Conservation (phyloP, 23 tunicate species). For the Corella eumyota region DNA sequence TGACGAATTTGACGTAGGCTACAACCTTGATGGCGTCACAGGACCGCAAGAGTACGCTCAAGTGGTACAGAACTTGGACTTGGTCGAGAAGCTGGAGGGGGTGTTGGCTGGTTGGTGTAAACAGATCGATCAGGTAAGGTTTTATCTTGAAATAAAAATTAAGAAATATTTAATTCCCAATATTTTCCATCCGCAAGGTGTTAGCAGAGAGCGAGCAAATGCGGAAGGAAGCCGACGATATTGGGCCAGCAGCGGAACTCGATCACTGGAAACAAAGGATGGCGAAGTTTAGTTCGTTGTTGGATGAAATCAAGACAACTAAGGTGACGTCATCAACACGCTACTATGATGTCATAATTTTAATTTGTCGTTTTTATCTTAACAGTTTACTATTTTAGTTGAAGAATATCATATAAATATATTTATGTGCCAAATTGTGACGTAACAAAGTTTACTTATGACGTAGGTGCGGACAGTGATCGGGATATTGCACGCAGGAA, state of each 20-base stretch:
- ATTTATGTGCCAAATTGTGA: no score
- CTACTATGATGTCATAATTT: background rate
- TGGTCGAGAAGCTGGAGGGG: conserved; percentile 84
- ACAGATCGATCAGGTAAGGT: conserved; percentile 87
- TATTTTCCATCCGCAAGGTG: no score
- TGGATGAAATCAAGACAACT: conserved; percentile 82
- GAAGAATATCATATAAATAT: no score
- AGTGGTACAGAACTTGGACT: conserved; percentile 63
- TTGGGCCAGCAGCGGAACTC: conserved; percentile 98
- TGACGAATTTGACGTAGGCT: conserved; percentile 92
- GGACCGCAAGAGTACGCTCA: conserved; percentile 75
- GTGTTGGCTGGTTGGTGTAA: conserved; percentile 92
- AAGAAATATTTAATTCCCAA: no score
- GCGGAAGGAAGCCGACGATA: conserved; percentile 99
- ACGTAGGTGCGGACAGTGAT: conserved; percentile 87
- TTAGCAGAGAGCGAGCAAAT: conserved; percentile 98
- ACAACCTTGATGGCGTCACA: conserved; percentile 61
- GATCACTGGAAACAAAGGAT: conserved; percentile 99
- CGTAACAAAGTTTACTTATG: no score
- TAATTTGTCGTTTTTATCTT: no score
- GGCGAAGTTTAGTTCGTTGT: conserved; percentile 91
- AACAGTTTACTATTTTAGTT: no score
- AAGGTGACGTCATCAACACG: conserved; percentile 19
- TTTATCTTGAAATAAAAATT: background rate
- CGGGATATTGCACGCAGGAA: conserved; percentile 78